Base-by-base conservation (phyloP, 2,888 invertebrate species). In the Chirona hameri region DNA sequence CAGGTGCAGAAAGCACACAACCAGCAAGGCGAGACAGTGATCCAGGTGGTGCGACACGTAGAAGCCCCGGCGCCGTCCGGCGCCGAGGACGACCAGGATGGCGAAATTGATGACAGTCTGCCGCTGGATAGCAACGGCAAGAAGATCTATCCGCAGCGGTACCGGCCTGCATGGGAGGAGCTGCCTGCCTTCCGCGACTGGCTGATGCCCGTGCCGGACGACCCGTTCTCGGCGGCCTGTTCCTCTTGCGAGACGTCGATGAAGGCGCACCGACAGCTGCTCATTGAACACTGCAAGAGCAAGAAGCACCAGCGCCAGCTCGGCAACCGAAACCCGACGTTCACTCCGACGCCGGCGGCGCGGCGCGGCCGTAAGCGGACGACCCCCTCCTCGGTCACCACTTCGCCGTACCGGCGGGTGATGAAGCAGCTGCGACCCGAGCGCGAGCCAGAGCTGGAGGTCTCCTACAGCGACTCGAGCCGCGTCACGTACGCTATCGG, bases 401-500 rank as follows among this genome's bases (percentile, higher is more conserved):
- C 39, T 2, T 39, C 46, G 12, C 18, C 76, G 9, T 76, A 46
- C 46, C 76, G 46, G 10, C 39, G 76, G 9, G 24, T 76, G 21
- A 76, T 76, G 76, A 76, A 76, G n/a, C 39, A 46, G 24, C 46
- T 46, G 24, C 39, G 39, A 39, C 39, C 76, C 18, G 76, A 76
- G 7, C 39, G 24, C 39, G 76, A 39, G 12, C 52, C 52, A 12
- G 39, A 76, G n/a, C 76, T 76, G 31, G 76, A 76, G 76, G 76
- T 76, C 9, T 76, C 76, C 24, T 76, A 76, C 76, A 76, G 24
- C 76, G 76, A 76, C n/a, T 15, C 76, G 7, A 76, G 76, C 27
- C 76, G 76, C 24, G 76, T 76, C 24, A 76, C 76, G 39, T 76
- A 76, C 46, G 76, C 76, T 39, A 80, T 80, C 52, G 80, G 52